Evolutionary conservation across 2,113 vertebrate species (phyloP), one percentile per base, ranked within the genome.

Genomic region (Aegotheles bennettii): DNA sequence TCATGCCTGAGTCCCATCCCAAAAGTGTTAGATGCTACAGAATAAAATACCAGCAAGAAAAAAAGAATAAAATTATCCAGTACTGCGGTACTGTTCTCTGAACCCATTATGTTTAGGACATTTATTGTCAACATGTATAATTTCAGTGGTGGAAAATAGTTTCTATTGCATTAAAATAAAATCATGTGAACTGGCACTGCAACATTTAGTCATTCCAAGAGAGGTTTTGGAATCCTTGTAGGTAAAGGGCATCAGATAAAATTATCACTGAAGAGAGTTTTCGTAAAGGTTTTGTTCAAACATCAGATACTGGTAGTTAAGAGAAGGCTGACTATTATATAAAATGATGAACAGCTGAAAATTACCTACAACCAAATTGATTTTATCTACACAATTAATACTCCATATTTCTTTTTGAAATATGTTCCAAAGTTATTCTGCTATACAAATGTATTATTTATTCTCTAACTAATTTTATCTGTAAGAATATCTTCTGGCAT

Each of bases 1-100:
- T 4, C 11, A 24, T 28, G 12, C 3, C 8, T 0, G 0, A 69
- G 17, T 63, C n/a, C 3, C 28, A 74, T 36, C 25, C 11, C 9
- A 11, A 65, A 87, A 61, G 4, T 40, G 5, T 40, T 43, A 53
- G 13, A 19, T 40, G 10, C 18, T 65, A n/a, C 9, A 47, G 14
- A 11, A 76, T 11, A 35, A 87, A 87, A 42, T 13, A 10, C 3
- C n/a, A 90, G 1, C 1, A 6, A 60, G 10, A 1, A 16, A 1
- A 50, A 51, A 21, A 18, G 2, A 16, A 51, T 3, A 51, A 16
- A 61, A 48, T 8, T 48, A 76, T 60, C 35, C 5, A 47, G 6
- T 57, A 36, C 23, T 61, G 7, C 6, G 9, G 1, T 48, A 42
- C 16, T 51, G 4, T 69, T 93, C 43, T 60, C 54, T 61, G 54